Conservation (phyloP, 2,113 vertebrate genomes). For the Xenopus borealis region DNA sequence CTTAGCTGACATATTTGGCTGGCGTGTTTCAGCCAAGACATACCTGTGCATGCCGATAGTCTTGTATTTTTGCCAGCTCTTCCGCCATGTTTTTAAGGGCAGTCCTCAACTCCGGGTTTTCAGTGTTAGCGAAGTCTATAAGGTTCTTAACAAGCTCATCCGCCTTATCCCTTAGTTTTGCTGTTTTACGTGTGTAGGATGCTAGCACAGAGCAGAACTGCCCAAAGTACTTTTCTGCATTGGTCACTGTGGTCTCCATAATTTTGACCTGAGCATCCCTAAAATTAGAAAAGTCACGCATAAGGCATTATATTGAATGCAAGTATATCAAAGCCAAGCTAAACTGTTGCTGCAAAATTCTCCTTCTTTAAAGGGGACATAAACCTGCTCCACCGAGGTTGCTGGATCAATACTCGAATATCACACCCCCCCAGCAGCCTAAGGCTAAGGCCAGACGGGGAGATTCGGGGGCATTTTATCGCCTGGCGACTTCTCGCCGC, state of each 20-base stretch:
- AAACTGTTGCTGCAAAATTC: too few species aligned
- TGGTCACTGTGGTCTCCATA: conserved; percentile 60
- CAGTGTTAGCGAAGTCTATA: conserved; percentile 52
- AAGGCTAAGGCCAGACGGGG: too few species aligned
- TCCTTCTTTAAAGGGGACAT: too few species aligned
- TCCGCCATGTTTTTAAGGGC: conserved; percentile 65
- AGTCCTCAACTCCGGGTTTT: conserved; percentile 56
- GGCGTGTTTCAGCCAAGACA: neutral
- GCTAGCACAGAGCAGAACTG: conserved; percentile 64
- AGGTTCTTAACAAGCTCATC: conserved; percentile 68
- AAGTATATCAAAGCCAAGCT: too few species aligned
- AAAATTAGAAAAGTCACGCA: neutral
- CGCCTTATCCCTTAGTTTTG: conserved; percentile 61
- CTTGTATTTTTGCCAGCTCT: conserved; percentile 74
- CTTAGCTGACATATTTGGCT: too few species aligned
- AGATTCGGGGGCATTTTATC: too few species aligned
- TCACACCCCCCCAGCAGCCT: too few species aligned
- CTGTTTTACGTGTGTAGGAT: conserved; percentile 66
- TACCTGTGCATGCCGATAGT: conserved; percentile 66
- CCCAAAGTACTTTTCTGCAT: conserved; percentile 64
- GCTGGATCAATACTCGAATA: too few species aligned
- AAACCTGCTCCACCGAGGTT: too few species aligned
- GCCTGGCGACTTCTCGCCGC: too few species aligned
- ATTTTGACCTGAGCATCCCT: conserved; percentile 58
- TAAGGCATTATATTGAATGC: neutral